phyloP scores from a whole-genome alignment of 2,888 invertebrate species.

The Lasiommata megera region DNA sequence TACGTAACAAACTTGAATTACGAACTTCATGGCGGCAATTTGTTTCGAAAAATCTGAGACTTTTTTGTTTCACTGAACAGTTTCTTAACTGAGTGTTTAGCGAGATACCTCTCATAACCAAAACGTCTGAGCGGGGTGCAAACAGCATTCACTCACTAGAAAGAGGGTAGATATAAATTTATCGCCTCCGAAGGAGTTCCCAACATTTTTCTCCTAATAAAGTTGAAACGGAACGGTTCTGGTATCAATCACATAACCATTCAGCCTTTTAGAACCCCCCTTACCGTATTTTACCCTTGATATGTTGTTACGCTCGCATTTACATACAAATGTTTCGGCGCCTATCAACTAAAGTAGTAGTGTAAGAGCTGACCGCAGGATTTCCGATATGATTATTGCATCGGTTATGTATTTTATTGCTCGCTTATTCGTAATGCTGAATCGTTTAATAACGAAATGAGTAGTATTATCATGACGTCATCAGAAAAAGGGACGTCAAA shows the following conservation, averaged over 20 bases:
- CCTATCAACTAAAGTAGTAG: conserved; percentile 16
- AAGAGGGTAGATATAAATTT: conserved; percentile 13
- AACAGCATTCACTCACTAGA: not conserved
- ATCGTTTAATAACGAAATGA: not conserved
- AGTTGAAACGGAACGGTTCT: conserved; percentile 8
- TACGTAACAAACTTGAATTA: no score
- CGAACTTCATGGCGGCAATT: no score
- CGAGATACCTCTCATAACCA: not conserved
- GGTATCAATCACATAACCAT: conserved; percentile 17
- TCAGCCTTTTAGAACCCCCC: conserved; percentile 7
- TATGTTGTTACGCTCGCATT: conserved; percentile 17
- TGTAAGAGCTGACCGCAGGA: conserved; percentile 6
- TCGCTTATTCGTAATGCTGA: not conserved
- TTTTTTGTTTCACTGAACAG: no score
- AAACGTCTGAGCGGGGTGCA: not conserved
- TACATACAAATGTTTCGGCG: conserved; percentile 18
- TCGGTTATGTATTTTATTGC: not conserved
- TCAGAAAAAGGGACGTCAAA: no score
- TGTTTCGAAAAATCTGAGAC: no score
- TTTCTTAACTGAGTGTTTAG: no score
- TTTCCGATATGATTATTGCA: not conserved
- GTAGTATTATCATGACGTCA: not conserved
- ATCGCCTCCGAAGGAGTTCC: conserved; percentile 6
- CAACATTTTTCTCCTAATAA: conserved; percentile 8
- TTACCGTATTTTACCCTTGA: conserved; percentile 16